phyloP scores from a whole-genome alignment of 92 coral and sea anemone species.

The Actinostola sp. region DNA sequence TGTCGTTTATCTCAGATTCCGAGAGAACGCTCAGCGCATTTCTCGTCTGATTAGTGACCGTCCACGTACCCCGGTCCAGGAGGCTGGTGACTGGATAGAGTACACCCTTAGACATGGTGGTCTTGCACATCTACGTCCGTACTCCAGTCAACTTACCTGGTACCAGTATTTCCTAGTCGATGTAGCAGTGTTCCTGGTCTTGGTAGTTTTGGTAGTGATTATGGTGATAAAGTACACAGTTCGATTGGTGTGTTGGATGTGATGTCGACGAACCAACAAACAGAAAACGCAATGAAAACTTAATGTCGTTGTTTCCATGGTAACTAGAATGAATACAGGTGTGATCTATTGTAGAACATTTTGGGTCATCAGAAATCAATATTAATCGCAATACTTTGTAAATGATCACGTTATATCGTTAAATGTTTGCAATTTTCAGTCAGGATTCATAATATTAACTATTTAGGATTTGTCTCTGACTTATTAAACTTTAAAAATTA shows the following conservation, averaged over 20 bases:
- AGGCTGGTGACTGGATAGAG: slow-evolving; percentile 62
- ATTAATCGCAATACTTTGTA: too few relatives aligned
- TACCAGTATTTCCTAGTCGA: slow-evolving; percentile 36
- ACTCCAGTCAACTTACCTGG: slow-evolving; percentile 31
- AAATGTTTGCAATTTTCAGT: too few relatives aligned
- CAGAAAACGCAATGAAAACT: slow-evolving; percentile 1
- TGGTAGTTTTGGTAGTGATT: slow-evolving; percentile 19
- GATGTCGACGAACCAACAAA: slow-evolving; percentile 20
- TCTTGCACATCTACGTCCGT: slow-evolving; percentile 36
- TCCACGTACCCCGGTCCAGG: slow-evolving; percentile 43
- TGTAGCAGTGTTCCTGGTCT: slow-evolving; percentile 30
- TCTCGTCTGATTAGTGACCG: slow-evolving; percentile 56
- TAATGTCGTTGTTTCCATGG: not conserved
- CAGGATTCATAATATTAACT: too few relatives aligned
- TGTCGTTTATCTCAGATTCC: slow-evolving; percentile 56
- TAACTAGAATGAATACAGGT: too few relatives aligned
- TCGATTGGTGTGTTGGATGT: slow-evolving; percentile 22
- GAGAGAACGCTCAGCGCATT: slow-evolving; percentile 34
- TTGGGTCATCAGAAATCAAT: too few relatives aligned
- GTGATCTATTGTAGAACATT: too few relatives aligned
- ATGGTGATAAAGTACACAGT: slow-evolving; percentile 26
- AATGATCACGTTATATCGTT: too few relatives aligned
- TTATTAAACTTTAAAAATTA: too few relatives aligned
- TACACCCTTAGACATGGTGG: slow-evolving; percentile 51
- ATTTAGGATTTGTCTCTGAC: too few relatives aligned